Evolutionary conservation across 2,797 vertebrate species (phyloP), one percentile per base, ranked within the genome.

Genomic region (Pangasius krempfi): DNA sequence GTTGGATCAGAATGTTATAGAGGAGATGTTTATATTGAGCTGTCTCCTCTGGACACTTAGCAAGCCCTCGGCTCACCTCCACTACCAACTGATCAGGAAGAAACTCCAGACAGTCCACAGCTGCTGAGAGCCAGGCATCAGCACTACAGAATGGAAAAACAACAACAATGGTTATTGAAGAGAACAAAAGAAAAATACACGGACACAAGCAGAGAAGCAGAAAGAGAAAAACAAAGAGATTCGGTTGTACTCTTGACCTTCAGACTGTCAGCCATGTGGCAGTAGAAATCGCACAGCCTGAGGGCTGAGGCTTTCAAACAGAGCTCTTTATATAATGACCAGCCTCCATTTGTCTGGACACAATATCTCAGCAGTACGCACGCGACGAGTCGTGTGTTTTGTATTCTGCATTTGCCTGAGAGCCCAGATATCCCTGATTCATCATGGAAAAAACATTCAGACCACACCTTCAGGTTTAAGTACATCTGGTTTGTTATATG

Each of bases 31-130:
- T 99, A 93, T 97, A 97, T 25, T 94, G 88, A 1, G 94, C 92
- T 87, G 95, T 95, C 91, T 97, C 96, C 1, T 97, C 95, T 0
- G 96, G 93, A 40, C 96, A 95, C 58, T 94, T 94, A 9, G 97
- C 97, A 93, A 99, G 92, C 87, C 96, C 97, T 91, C 97, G 96
- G 91, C 98, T 99, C 68, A 99, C 95, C 89, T 98, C 97, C 90
- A 99, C 98, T 92, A 99, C 98, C 91, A 96, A 93, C 0, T 96
- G 95, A 93, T 99, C 98, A 0, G 98, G 98, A 86, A 99, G 96
- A 90, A 97, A 98, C 81, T 99, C 99, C 76, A 99, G 93, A 92
- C 98, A 99, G 94, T 99, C 98, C 81, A 98, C 95, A 0, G 98
- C 98, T 54, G 97, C 96, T 0, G 97, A 98, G 89, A 99, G 95